These are phyloP conservation scores for Magallana angulata DNA, from an alignment of 1,140 invertebrate genomes.

Conservation along the genomic window DNA sequence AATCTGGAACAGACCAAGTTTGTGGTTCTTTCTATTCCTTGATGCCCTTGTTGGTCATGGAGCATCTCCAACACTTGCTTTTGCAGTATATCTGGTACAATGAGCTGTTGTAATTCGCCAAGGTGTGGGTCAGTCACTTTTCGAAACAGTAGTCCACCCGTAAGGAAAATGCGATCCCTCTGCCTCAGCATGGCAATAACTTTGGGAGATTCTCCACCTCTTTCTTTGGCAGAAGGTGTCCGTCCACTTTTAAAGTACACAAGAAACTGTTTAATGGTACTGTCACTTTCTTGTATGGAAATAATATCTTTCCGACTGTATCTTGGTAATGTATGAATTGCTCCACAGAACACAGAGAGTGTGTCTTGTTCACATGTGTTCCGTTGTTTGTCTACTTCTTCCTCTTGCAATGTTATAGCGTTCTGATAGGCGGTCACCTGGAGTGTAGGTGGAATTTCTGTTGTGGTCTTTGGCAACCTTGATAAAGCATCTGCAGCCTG, in stretches of 20 bases:
- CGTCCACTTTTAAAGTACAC: not conserved
- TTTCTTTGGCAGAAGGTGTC: not conserved
- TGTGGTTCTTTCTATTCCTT: conserved; percentile 34
- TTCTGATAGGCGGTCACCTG: conserved; percentile 41
- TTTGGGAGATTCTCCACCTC: not conserved
- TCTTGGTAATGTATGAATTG: conserved; percentile 35
- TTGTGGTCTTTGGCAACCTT: no score
- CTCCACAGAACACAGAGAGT: not conserved
- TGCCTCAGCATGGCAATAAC: conserved; percentile 39
- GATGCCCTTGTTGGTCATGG: conserved; percentile 52
- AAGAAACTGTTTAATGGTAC: not conserved
- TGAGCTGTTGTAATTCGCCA: conserved; percentile 26
- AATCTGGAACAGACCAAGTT: conserved; percentile 33
- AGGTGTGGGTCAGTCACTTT: not conserved
- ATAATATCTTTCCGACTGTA: conserved; percentile 11
- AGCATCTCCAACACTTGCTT: conserved; percentile 27
- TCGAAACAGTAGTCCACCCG: no score
- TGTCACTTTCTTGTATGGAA: conserved; percentile 24
- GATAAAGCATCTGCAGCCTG: not conserved
- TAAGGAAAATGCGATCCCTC: not conserved
- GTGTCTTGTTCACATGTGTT: not conserved
- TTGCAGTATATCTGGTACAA: not conserved
- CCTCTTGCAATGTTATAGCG: not conserved
- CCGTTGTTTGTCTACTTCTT: no score
- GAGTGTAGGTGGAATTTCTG: no score